phyloP scores from a whole-genome alignment of 2,113 vertebrate genomes.

The Chelonoidis abingdonii region DNA sequence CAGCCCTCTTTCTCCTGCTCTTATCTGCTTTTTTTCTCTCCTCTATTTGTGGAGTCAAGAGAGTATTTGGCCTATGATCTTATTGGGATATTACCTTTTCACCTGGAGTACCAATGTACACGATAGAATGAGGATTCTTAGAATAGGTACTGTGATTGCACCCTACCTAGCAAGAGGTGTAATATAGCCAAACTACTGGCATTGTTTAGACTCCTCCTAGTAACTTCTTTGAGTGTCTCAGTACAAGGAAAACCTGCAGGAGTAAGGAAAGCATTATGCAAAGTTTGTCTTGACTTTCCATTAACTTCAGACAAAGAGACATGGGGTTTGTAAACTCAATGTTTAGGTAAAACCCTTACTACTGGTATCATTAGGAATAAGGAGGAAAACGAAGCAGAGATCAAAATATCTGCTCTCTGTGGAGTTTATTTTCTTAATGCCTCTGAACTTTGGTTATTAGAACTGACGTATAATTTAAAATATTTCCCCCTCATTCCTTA shows the following conservation, averaged over 20 bases:
- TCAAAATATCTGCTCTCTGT: constrained; percentile 40
- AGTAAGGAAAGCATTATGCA: constrained; percentile 23
- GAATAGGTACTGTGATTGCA: not conserved
- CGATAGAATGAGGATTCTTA: not conserved
- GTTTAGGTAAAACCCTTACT: constrained; percentile 62
- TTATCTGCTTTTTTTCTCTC: not conserved
- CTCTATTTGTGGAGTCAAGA: not conserved
- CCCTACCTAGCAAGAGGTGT: not conserved
- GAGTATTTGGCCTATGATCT: not conserved
- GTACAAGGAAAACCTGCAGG: constrained; percentile 39
- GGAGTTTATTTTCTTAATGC: constrained; percentile 31
- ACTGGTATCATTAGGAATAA: constrained; percentile 49
- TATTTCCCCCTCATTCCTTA: constrained; percentile 48
- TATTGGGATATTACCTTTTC: not conserved
- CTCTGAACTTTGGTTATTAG: constrained; percentile 61
- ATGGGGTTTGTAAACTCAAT: constrained; percentile 57
- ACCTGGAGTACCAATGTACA: not conserved
- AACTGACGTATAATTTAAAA: constrained; percentile 57
- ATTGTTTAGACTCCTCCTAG: constrained; percentile 23
- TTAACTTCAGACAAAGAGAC: constrained; percentile 57
- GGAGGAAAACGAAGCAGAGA: constrained; percentile 63
- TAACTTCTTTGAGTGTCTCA: constrained; percentile 39
- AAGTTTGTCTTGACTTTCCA: constrained; percentile 62
- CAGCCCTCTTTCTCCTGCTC: not conserved
- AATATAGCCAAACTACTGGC: not conserved